Evolutionary conservation across 1,140 invertebrate genomes (phyloP), one percentile per base, ranked within the genome.

Genomic region (Scaptomyza pallida): DNA sequence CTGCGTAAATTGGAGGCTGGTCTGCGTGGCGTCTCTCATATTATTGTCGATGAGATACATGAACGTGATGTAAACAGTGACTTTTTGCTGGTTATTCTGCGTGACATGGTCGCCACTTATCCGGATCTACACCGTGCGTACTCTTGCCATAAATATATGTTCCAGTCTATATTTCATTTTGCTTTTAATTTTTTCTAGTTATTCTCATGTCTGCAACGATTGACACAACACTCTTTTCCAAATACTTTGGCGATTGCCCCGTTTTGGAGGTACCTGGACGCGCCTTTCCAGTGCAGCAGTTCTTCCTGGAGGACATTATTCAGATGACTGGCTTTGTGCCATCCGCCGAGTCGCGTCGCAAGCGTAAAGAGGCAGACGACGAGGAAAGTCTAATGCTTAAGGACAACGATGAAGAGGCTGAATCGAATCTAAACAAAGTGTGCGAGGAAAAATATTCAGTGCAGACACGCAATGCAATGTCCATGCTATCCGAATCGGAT

Each of bases 131-230:
- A 97, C 60, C 94, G 80, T 86, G n/a, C 37, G 45, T 41, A 13
- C 21, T 23, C 21, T 23, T 23, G 21, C 9, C 5, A 0, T 3
- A 6, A 41, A 41, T n/a, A n/a, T 1, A 10, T 35, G 1, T 10
- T 13, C 21, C 13, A 21, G 13, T 41, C 12, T 16, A 23, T 4
- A 23, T 1, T 26, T 26, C 23, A 26, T 26, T 26, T 40, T 9
- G 10, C 6, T 26, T 12, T 13, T 57, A 10, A n/a, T n/a, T n/a
- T n/a, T 26, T 72, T 48, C 0, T 2, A 83, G 80, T 99, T 4
- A 97, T 99, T 78, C 93, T 99, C 16, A 99, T 99, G 98, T 99
- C 98, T 5, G 98, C 99, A 3, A 99, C 98, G 0, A 97, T 99
- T 59, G 97, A 99, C 81, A 97, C 96, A 0, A 94, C 95, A 0